phyloP scores from a whole-genome alignment of 2,113 vertebrate genomes.

The Grallaria varia region DNA sequence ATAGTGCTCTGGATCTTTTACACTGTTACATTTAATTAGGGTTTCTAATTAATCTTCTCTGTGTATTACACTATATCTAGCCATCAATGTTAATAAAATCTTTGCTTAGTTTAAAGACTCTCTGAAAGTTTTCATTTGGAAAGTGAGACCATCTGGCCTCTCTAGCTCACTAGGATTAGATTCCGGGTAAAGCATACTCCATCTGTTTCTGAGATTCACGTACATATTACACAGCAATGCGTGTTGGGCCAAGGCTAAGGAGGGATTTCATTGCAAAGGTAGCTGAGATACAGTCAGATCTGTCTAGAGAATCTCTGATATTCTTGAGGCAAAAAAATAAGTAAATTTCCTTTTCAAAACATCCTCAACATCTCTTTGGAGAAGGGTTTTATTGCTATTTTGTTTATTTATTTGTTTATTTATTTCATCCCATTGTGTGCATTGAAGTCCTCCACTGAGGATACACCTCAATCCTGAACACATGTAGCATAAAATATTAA shows the following conservation, averaged over 20 bases:
- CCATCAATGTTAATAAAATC: constrained; percentile 70
- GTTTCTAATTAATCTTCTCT: constrained; percentile 70
- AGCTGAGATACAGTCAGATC: background rate
- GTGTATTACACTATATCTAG: constrained; percentile 50
- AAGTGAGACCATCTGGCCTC: constrained; percentile 67
- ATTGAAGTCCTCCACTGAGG: background rate
- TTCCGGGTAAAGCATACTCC: constrained; percentile 36
- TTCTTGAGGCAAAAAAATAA: background rate
- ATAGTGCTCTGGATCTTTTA: constrained; percentile 33
- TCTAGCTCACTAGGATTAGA: constrained; percentile 53
- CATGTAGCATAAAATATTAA: background rate
- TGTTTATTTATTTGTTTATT: too few species aligned
- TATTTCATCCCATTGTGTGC: background rate
- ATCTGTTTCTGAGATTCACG: constrained; percentile 67
- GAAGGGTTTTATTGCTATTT: too few species aligned
- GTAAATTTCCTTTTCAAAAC: background rate
- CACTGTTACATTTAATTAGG: constrained; percentile 64
- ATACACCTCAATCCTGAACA: background rate
- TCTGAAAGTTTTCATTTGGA: constrained; percentile 69
- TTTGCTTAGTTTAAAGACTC: constrained; percentile 65
- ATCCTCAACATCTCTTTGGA: background rate
- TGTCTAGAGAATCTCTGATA: background rate
- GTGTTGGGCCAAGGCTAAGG: background rate
- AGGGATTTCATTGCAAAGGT: constrained; percentile 2
- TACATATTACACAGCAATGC: background rate